Evolutionary conservation across 1,140 invertebrate species (phyloP).

Genomic region (Saccostrea glomerata): DNA sequence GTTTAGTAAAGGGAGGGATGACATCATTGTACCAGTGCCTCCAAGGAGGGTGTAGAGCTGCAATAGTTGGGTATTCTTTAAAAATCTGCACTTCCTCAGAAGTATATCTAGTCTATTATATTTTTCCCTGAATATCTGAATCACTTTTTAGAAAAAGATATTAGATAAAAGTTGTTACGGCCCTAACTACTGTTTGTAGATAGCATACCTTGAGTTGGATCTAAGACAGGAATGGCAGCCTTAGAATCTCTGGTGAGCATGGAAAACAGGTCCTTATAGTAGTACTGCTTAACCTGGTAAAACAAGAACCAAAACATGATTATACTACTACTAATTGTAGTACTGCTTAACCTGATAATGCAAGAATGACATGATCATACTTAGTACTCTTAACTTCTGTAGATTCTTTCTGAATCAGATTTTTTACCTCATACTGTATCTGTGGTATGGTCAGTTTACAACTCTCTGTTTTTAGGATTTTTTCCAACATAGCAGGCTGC

Average conservation of each 20-base stretch:
- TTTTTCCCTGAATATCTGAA: too few species aligned
- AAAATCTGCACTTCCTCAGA: background rate
- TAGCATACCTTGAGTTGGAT: slow-evolving; percentile 76
- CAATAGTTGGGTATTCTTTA: background rate
- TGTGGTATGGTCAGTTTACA: slow-evolving; percentile 68
- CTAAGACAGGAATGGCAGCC: slow-evolving; percentile 75
- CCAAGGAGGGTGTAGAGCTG: slow-evolving; percentile 75
- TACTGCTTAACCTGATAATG: too few species aligned
- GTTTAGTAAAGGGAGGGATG: slow-evolving; percentile 74
- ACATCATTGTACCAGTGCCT: slow-evolving; percentile 75
- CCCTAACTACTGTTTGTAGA: background rate
- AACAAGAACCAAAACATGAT: slow-evolving; percentile 1
- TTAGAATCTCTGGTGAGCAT: slow-evolving; percentile 72
- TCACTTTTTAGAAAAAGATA: too few species aligned
- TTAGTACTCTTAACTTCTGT: too few species aligned
- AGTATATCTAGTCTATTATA: too few species aligned
- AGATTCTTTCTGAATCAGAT: too few species aligned
- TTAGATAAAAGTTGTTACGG: too few species aligned
- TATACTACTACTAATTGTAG: too few species aligned
- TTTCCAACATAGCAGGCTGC: slow-evolving; percentile 71
- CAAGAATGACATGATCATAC: too few species aligned
- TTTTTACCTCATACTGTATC: slow-evolving; percentile 74
- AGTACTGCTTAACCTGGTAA: slow-evolving; percentile 71
- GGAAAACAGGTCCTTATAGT: slow-evolving; percentile 70
- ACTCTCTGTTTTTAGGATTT: slow-evolving; percentile 67